Conservation (phyloP, 2,888 invertebrate genomes). For the Acanthosepion esculentum region DNA sequence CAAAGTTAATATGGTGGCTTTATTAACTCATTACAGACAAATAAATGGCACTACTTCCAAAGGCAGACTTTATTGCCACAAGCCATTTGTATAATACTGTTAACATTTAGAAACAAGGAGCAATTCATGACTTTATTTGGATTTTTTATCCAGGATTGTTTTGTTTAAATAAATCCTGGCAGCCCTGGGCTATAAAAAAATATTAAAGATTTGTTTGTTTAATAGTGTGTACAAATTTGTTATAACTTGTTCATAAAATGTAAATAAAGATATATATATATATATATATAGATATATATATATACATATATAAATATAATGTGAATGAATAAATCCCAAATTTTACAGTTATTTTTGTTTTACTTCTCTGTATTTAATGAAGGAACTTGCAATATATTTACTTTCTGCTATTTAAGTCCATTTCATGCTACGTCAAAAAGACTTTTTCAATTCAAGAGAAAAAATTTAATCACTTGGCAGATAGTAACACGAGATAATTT, state of each 20-base stretch:
- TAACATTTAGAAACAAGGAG: conserved; percentile 15
- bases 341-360: not conserved
- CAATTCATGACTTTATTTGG: not conserved
- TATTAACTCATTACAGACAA: too few relatives aligned
- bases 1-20: too few relatives aligned
- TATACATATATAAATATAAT: not conserved
- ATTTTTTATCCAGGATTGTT: not conserved
- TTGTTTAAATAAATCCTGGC: not conserved
- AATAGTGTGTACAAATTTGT: conserved; percentile 33
- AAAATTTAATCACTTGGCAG: too few relatives aligned
- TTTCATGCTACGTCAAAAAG: too few relatives aligned
- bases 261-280: not conserved
- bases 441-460: too few relatives aligned
- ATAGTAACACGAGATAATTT: too few relatives aligned
- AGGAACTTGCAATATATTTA: not conserved
- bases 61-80: too few relatives aligned
- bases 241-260: conserved; percentile 9
- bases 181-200: not conserved
- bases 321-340: not conserved
- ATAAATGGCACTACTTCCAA: too few relatives aligned
- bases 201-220: not conserved
- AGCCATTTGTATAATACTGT: not conserved
- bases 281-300: too few relatives aligned
- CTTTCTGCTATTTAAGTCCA: not conserved
- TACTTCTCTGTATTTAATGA: not conserved